Percentiles rank a stretch among this genome's conserved stretches.
These are phyloP conservation scores for Mantis religiosa DNA, from an alignment of 2,888 invertebrate genomes.

Conservation along the genomic window DNA sequence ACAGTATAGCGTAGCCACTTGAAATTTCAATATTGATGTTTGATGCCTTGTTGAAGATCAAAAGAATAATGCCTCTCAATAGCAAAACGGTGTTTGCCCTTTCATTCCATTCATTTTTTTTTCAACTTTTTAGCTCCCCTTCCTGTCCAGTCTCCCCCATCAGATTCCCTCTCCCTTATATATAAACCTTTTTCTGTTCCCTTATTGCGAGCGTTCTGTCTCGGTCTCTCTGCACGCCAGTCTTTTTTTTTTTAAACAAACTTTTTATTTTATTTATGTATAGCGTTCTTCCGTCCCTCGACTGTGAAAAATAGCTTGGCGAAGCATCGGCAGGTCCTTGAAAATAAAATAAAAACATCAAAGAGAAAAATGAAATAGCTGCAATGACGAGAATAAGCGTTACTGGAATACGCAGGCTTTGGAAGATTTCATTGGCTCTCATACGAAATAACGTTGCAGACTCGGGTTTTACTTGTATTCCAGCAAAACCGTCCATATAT, in stretches of 20 bases:
- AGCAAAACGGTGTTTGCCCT: constrained; percentile 24
- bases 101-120: constrained; percentile 9
- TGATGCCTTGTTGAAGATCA: constrained; percentile 33
- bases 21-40: constrained; percentile 44
- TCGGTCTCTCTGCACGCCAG: background rate
- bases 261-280: constrained; percentile 14
- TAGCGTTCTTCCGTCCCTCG: constrained; percentile 14
- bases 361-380: background rate
- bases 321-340: constrained; percentile 6
- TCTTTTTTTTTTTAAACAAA: constrained; percentile 5
- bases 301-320: constrained; percentile 13
- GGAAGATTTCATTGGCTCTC: background rate
- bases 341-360: constrained; percentile 1
- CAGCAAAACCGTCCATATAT: too few species aligned
- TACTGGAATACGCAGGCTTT: background rate
- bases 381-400: background rate
- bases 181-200: constrained; percentile 13
- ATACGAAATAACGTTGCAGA: background rate
- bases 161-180: constrained; percentile 6
- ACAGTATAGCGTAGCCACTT: constrained; percentile 39
- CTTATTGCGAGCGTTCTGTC: constrained; percentile 4
- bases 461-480: too few species aligned
- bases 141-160: constrained; percentile 6
- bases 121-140: background rate
- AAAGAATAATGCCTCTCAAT: constrained; percentile 30